Conservation (phyloP, 1,140 invertebrate species). For the Tetramorium simillimum region DNA sequence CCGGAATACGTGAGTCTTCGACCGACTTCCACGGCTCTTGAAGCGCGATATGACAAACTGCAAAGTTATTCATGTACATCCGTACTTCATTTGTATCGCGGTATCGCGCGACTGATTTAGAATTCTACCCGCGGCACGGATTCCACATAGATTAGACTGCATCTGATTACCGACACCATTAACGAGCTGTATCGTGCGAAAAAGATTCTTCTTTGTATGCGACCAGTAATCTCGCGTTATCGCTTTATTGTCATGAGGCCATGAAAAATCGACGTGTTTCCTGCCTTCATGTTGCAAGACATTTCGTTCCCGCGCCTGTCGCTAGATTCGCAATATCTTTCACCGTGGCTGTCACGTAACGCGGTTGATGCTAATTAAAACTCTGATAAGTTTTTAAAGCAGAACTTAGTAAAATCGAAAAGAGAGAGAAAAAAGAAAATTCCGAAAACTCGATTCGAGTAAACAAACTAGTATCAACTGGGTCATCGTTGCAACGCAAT, state of each 20-base stretch:
- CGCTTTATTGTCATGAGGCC: background rate
- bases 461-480: background rate
- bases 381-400: conserved; percentile 2
- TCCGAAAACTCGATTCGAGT: background rate
- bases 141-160: background rate
- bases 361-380: background rate
- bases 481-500: background rate
- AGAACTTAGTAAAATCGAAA: background rate
- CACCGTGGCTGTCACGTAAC: background rate
- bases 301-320: background rate
- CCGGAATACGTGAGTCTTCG: conserved; percentile 17
- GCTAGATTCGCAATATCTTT: background rate
- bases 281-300: background rate
- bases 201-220: background rate
- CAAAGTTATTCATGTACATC: background rate
- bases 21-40: background rate
- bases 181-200: background rate
- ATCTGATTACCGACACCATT: background rate
- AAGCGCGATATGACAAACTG: background rate
- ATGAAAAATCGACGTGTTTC: conserved; percentile 19
- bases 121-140: background rate
- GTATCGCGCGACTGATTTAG: conserved; percentile 17
- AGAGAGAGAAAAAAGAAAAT: background rate
- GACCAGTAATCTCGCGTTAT: background rate
- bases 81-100: background rate